These are phyloP conservation scores for Bombycilla garrulus DNA, from an alignment of 2,113 vertebrate species.

Conservation along the genomic window DNA sequence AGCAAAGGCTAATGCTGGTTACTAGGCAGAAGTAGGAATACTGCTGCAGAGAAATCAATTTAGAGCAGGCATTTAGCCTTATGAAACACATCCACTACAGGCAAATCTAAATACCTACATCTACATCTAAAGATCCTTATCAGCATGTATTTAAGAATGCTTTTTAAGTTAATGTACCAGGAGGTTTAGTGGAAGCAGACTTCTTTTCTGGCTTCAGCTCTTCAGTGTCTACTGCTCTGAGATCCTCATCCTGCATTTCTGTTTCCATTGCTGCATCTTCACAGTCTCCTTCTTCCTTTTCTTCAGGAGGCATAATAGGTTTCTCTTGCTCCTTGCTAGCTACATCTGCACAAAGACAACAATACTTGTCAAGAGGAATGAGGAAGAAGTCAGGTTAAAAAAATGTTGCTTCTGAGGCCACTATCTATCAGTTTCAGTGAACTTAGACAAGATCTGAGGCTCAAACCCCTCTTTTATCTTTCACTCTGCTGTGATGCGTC, in stretches of 20 bases:
- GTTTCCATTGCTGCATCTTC: conserved; percentile 80
- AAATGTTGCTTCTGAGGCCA: neutral
- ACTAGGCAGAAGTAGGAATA: neutral
- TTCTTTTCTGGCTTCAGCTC: conserved; percentile 86
- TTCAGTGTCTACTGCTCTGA: conserved; percentile 73
- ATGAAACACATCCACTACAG: neutral
- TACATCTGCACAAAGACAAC: conserved; percentile 76
- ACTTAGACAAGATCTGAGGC: neutral
- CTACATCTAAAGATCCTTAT: neutral
- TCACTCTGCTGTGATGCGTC: neutral
- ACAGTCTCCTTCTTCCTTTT: conserved; percentile 67
- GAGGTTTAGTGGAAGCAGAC: conserved; percentile 44
- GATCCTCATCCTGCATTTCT: conserved; percentile 76
- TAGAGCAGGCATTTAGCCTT: neutral
- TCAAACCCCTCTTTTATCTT: neutral
- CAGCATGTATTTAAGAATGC: neutral
- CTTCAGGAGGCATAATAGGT: conserved; percentile 58
- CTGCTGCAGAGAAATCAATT: neutral
- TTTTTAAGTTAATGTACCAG: conserved; percentile 47
- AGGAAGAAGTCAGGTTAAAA: neutral
- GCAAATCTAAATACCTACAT: neutral
- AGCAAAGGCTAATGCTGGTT: neutral
- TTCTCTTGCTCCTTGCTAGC: conserved; percentile 90
- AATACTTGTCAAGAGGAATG: neutral
- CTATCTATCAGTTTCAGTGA: neutral